Evolutionary conservation across 2,797 vertebrate genomes (phyloP).

Genomic region (Hozukius guyotensis): DNA sequence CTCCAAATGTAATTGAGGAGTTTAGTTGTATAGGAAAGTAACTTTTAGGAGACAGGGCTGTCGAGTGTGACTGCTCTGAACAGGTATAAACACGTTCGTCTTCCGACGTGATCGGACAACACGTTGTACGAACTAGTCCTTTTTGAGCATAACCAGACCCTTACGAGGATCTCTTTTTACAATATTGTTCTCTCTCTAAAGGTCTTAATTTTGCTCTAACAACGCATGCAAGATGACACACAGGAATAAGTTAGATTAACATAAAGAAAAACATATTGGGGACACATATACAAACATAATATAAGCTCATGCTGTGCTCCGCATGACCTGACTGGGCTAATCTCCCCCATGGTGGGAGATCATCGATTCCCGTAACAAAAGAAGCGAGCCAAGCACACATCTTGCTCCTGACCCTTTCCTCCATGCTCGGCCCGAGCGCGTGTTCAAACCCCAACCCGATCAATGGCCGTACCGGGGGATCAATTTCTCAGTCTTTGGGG

Average conservation of each 20-base stretch:
- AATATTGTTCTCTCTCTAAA: not conserved
- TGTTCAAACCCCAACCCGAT: constrained; percentile 70
- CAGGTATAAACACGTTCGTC: too few species aligned
- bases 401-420: constrained; percentile 58
- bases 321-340: constrained; percentile 55
- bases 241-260: not conserved
- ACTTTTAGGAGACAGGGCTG: too few species aligned
- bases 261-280: not conserved
- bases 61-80: too few species aligned
- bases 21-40: too few species aligned
- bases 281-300: constrained; percentile 12
- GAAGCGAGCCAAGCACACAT: constrained; percentile 57
- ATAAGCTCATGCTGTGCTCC: constrained; percentile 31
- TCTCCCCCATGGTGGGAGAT: constrained; percentile 57
- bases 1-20: too few species aligned
- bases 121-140: not conserved
- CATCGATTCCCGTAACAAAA: constrained; percentile 75
- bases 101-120: not conserved
- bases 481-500: constrained; percentile 70
- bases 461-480: constrained; percentile 67
- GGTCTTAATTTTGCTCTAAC: not conserved
- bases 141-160: not conserved
- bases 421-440: constrained; percentile 8
- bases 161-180: not conserved
- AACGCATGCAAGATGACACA: not conserved